Evolutionary conservation across 2,113 vertebrate species (phyloP).

Genomic region (Isichthys henryi): DNA sequence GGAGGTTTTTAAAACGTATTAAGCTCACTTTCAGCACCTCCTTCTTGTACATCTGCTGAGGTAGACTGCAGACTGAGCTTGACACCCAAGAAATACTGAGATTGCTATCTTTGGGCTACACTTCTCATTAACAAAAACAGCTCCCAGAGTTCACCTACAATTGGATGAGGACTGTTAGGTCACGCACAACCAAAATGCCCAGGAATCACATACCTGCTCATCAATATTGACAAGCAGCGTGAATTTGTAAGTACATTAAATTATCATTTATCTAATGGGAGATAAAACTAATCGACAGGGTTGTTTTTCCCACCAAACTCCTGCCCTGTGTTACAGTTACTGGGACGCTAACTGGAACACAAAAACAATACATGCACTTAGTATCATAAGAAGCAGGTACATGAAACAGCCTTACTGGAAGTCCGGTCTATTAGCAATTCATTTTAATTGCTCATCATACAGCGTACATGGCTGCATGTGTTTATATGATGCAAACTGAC

Average conservation of each 20-base stretch:
- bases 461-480: not conserved
- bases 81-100: constrained; percentile 18
- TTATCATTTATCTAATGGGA: not conserved
- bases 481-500: not conserved
- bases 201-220: not conserved
- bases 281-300: not conserved
- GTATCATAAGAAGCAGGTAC: not conserved
- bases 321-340: not conserved
- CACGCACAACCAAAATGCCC: not conserved
- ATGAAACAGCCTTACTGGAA: not conserved
- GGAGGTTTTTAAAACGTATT: constrained; percentile 1
- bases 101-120: constrained; percentile 48
- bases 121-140: constrained; percentile 29
- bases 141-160: constrained; percentile 16
- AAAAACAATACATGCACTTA: not conserved
- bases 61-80: constrained; percentile 18
- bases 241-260: not conserved
- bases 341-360: not conserved
- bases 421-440: not conserved
- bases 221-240: not conserved
- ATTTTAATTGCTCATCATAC: not conserved
- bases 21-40: not conserved
- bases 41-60: not conserved
- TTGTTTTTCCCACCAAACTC: not conserved
- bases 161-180: not conserved